Evolutionary conservation across 2,113 vertebrate species (phyloP).

Genomic region (Labrus mixtus): DNA sequence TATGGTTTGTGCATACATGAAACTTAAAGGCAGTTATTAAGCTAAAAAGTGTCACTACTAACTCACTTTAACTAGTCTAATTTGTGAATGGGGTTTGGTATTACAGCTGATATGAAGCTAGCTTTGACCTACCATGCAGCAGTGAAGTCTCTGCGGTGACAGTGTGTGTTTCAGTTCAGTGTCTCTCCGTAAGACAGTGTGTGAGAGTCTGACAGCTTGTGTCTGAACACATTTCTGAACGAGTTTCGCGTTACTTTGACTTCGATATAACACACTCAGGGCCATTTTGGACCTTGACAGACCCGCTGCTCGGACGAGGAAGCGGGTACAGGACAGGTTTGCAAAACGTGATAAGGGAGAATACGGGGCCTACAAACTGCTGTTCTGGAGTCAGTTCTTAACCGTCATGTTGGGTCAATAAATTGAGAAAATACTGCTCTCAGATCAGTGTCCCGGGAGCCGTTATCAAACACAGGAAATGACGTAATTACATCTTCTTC

Average conservation of each 20-base stretch:
- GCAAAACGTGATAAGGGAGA: constrained; percentile 19
- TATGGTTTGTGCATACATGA: not conserved
- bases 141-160: constrained; percentile 55
- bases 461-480: constrained; percentile 11
- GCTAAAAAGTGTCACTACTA: not conserved
- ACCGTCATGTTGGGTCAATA: fast-evolving
- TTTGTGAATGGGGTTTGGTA: not conserved
- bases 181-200: not conserved
- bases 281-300: constrained; percentile 54
- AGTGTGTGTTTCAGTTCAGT: constrained; percentile 1
- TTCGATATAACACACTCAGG: constrained; percentile 26
- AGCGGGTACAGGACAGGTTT: constrained; percentile 8
- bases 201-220: constrained; percentile 8
- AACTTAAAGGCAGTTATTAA: not conserved
- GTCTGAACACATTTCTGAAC: constrained; percentile 3
- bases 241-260: not conserved
- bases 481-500: constrained; percentile 32
- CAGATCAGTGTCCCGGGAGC: not conserved
- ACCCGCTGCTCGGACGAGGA: constrained; percentile 37
- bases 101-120: not conserved
- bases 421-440: not conserved
- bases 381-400: constrained; percentile 46
- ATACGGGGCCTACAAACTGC: not conserved
- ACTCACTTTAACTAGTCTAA: not conserved
- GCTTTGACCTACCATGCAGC: constrained; percentile 74